A percentile compares a stretch with the other conserved stretches of the same genome.
phyloP scores from a whole-genome alignment of 2,113 vertebrate species.

The Trogon surrucura region DNA sequence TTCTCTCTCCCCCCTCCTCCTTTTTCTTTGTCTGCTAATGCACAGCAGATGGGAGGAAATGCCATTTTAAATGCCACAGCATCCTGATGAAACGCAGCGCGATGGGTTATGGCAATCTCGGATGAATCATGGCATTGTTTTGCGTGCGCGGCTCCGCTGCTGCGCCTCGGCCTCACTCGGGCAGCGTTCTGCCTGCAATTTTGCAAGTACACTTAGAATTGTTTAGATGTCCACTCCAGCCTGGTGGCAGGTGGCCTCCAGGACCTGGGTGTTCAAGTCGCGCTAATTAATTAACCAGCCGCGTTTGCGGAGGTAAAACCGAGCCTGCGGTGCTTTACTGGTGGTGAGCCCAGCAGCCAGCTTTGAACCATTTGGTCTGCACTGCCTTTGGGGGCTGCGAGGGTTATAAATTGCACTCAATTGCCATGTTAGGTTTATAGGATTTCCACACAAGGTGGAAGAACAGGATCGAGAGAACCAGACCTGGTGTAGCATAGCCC shows the following conservation, averaged over 20 bases:
- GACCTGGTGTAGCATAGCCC: not conserved
- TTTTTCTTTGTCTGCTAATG: constrained; percentile 67
- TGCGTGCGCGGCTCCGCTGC: not conserved
- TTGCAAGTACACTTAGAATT: not conserved
- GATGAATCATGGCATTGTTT: constrained; percentile 63
- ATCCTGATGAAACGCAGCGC: constrained; percentile 27
- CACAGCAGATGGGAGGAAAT: constrained; percentile 73
- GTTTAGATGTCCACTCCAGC: not conserved
- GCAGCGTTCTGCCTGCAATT: not conserved
- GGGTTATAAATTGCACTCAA: not conserved
- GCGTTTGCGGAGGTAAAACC: not conserved
- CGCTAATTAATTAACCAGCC: not conserved
- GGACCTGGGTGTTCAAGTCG: not conserved
- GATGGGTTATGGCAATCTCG: constrained; percentile 50
- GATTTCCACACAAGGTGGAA: constrained; percentile 8
- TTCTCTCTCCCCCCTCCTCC: constrained; percentile 11
- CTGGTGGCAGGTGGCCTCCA: not conserved
- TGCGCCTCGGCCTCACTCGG: not conserved
- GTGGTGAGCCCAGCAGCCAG: not conserved
- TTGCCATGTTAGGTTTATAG: not conserved
- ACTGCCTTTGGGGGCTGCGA: not conserved
- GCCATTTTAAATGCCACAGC: constrained; percentile 72
- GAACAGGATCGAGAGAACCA: not conserved
- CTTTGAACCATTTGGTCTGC: constrained; percentile 5
- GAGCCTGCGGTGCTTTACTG: not conserved